Evolutionary conservation across 2,113 vertebrate genomes (phyloP).

Genomic region (Scomber japonicus): DNA sequence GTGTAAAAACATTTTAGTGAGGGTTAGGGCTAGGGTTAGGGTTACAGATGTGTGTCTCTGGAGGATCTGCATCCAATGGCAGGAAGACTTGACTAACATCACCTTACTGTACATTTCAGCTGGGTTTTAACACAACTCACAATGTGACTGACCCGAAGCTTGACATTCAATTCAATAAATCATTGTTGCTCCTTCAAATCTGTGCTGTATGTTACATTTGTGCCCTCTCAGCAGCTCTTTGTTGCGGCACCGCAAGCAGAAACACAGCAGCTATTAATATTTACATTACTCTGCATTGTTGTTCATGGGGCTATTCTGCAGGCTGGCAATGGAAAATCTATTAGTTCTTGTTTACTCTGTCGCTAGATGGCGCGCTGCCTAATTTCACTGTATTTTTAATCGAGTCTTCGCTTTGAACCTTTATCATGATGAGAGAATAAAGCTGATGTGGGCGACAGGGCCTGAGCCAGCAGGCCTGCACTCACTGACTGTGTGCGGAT

Average conservation of each 20-base stretch:
- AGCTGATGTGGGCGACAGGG: conserved; percentile 41
- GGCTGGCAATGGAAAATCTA: conserved; percentile 20
- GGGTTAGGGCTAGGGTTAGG: no score
- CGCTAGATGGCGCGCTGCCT: conserved; percentile 69
- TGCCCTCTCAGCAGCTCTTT: neutral
- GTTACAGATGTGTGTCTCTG: neutral
- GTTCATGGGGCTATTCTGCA: conserved; percentile 35
- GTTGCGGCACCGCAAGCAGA: neutral
- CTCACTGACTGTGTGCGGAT: neutral
- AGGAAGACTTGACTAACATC: neutral
- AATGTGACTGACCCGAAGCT: neutral
- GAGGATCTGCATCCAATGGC: neutral
- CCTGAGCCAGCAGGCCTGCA: conserved; percentile 35
- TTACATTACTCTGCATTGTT: conserved; percentile 34
- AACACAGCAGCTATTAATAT: conserved; percentile 5
- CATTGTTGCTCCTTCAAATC: conserved; percentile 3
- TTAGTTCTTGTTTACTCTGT: conserved; percentile 5
- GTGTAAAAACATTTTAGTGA: no score
- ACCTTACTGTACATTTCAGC: neutral
- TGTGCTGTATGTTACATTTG: neutral
- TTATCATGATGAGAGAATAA: conserved; percentile 29
- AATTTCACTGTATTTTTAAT: conserved; percentile 28
- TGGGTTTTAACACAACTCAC: neutral
- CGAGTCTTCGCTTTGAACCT: conserved; percentile 56
- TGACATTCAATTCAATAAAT: conserved; percentile 22